Evolutionary conservation across 2,113 vertebrate species (phyloP).

Genomic region (Sapayoa aenigma): DNA sequence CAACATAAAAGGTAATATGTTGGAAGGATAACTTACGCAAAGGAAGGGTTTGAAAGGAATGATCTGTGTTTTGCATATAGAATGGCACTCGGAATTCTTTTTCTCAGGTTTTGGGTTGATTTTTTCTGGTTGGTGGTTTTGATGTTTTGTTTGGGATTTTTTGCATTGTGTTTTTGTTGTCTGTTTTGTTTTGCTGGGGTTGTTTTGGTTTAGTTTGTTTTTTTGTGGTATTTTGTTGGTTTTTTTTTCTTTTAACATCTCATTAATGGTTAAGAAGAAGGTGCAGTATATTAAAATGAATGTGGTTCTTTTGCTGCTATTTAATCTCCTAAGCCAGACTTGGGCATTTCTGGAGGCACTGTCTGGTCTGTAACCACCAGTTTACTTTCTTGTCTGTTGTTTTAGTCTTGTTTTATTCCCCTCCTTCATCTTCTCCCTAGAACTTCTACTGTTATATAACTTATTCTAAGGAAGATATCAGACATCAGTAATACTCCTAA

Average conservation of each 20-base stretch:
- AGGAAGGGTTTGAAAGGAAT: not conserved
- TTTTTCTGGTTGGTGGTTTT: not conserved
- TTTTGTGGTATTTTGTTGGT: not conserved
- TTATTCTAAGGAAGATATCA: not conserved
- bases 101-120: not conserved
- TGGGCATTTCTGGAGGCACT: not conserved
- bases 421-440: not conserved
- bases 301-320: not conserved
- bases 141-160: not conserved
- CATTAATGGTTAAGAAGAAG: not conserved
- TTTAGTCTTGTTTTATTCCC: not conserved
- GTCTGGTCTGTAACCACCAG: not conserved
- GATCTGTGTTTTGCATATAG: not conserved
- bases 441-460: rapidly evolving
- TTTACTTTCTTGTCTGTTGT: not conserved
- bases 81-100: not conserved
- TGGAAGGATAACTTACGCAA: not conserved
- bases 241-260: not conserved
- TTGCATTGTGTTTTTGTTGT: too few relatives aligned
- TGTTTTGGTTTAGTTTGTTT: not conserved
- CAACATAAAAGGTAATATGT: not conserved
- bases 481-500: not conserved
- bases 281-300: not conserved
- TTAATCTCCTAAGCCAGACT: not conserved
- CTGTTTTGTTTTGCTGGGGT: too few relatives aligned